Evolutionary conservation across 2,113 vertebrate genomes (phyloP), one percentile per base, ranked within the genome.

Genomic region (Cygnus atratus): DNA sequence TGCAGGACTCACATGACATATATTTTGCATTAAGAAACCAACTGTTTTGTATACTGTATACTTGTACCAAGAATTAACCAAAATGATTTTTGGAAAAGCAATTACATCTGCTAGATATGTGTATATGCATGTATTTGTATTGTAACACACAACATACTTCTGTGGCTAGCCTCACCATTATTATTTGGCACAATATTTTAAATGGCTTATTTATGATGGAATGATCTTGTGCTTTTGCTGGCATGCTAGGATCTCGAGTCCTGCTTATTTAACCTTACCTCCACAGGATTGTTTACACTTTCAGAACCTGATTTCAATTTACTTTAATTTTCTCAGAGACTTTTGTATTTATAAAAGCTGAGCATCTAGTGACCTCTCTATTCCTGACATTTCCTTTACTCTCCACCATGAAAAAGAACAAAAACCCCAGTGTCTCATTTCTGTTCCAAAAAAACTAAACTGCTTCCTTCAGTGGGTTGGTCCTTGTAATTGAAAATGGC

Each of bases 221-320:
- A 96, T 48, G 88, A 95, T 94, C 94, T 92, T 90, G 77, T 96
- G 96, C 90, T 96, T 93, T 95, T 97, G 94, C 94, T 97, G 97
- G 96, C 96, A 97, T 71, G 44, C 70, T 75, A 96, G 78, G 77
- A 73, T 92, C 90, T 94, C 89, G 74, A 94, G 93, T 65, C 84
- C 96, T 97, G 97, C 98, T 98, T 98, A 97, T 94, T 97, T 97
- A 98, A 98, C 98, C 97, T 98, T 94, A 97, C 77, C 93, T 98
- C 92, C 59, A 62, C 92, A 90, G 94, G 81, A 82, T 70, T 98
- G 97, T 98, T 98, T 98, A 97, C 95, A 95, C 83, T 96, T 94
- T 72, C 84, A 94, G 95, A 97, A 97, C 87, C 95, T 86, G 92
- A 97, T 94, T 97, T 97, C 94, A 96, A 96, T 98, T 98, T 97